Evolutionary conservation across 2,888 invertebrate genomes (phyloP).

Genomic region (Cryptocheilus praepositus): DNA sequence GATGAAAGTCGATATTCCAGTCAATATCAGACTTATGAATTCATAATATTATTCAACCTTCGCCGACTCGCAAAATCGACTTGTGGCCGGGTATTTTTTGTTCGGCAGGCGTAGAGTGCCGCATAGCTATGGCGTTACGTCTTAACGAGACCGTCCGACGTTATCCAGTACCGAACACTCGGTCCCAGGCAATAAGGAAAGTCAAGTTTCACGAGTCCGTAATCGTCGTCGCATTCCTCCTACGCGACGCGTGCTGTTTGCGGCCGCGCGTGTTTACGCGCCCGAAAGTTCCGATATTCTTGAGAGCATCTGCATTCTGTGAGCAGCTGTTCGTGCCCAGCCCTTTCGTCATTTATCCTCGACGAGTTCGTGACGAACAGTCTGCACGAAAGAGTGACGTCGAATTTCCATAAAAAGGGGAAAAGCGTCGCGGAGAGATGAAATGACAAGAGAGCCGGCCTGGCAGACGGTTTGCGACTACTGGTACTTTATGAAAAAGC

Average conservation of each 20-base stretch:
- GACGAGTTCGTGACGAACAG: slow-evolving; percentile 11
- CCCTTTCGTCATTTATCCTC: slow-evolving; percentile 38
- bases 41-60: too few species aligned
- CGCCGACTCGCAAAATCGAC: too few species aligned
- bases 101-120: not conserved
- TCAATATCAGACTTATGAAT: too few species aligned
- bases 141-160: too few species aligned
- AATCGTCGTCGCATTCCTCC: too few species aligned
- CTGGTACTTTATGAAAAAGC: not conserved
- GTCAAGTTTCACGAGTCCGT: not conserved
- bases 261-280: slow-evolving; percentile 14
- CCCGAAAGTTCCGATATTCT: slow-evolving; percentile 29
- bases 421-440: not conserved
- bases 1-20: too few species aligned
- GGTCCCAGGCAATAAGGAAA: too few species aligned
- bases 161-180: too few species aligned
- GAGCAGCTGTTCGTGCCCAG: slow-evolving; percentile 41
- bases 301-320: slow-evolving; percentile 51
- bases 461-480: not conserved
- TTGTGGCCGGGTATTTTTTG: too few species aligned
- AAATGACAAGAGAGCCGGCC: not conserved
- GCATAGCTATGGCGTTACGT: too few species aligned
- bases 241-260: slow-evolving; percentile 40
- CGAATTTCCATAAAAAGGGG: slow-evolving; percentile 25
- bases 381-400: slow-evolving; percentile 9